These are phyloP conservation scores for Sebastes flavidus DNA, from an alignment of 2,797 vertebrate species.

Conservation along the genomic window DNA sequence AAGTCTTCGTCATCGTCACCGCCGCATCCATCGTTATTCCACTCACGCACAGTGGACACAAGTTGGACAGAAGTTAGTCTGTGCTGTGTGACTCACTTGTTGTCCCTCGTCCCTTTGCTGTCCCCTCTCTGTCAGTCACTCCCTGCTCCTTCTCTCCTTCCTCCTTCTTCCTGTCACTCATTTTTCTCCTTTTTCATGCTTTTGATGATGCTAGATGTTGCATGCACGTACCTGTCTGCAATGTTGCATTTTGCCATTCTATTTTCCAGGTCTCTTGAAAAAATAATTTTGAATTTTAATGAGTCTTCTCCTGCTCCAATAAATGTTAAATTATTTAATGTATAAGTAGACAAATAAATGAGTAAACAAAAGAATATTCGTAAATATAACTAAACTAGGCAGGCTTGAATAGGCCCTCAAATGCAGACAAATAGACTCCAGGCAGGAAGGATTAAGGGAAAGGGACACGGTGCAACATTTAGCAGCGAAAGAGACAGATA, in stretches of 20 bases:
- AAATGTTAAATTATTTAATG: not conserved
- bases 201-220: not conserved
- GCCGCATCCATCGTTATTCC: not conserved
- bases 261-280: not conserved
- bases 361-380: not conserved
- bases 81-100: not conserved
- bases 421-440: not conserved
- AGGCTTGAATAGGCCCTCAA: not conserved
- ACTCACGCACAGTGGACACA: not conserved
- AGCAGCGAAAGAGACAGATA: not conserved
- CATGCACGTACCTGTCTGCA: not conserved
- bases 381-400: too few relatives aligned
- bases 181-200: not conserved
- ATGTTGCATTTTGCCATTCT: not conserved
- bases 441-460: not conserved
- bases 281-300: not conserved
- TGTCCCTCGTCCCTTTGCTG: not conserved
- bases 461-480: too few relatives aligned
- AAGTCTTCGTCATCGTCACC: not conserved
- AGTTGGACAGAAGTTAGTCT: slow-evolving; percentile 1
- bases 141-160: not conserved
- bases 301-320: not conserved
- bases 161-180: not conserved
- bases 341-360: not conserved
- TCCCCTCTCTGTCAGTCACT: not conserved